Evolutionary conservation across 2,888 invertebrate species (phyloP).

Genomic region (Megamerina dolium): DNA sequence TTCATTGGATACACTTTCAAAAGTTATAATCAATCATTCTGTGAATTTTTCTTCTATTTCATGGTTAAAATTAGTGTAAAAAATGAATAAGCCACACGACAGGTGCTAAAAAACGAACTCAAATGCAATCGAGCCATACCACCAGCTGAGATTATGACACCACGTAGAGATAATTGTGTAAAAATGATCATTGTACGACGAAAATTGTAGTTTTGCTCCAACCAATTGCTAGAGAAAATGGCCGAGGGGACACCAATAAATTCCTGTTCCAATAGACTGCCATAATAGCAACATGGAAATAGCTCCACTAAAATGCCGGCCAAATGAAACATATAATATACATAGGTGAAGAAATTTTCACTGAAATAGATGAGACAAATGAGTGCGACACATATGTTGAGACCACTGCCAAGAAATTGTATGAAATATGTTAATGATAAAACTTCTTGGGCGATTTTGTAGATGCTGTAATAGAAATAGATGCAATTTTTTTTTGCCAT

Average conservation of each 20-base stretch:
- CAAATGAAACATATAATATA: constrained; percentile 17
- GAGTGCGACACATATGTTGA: constrained; percentile 19
- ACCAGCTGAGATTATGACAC: constrained; percentile 17
- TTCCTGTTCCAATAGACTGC: constrained; percentile 20
- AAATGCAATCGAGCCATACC: constrained; percentile 22
- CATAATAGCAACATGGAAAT: constrained; percentile 23
- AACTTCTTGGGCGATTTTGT: constrained; percentile 8
- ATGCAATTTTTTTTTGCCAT: not conserved
- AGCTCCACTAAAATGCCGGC: constrained; percentile 18
- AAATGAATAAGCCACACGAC: constrained; percentile 22
- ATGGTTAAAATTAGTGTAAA: constrained; percentile 20
- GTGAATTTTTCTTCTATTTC: constrained; percentile 14
- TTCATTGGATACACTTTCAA: no score
- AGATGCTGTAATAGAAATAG: constrained; percentile 14
- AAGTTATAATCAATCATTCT: no score
- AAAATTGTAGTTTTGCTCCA: constrained; percentile 12
- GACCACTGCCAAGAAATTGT: constrained; percentile 16
- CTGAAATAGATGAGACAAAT: constrained; percentile 19
- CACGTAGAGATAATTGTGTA: constrained; percentile 13
- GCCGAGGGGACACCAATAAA: constrained; percentile 19
- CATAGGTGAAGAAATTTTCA: constrained; percentile 13
- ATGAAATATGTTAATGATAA: constrained; percentile 16
- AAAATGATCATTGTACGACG: constrained; percentile 18
- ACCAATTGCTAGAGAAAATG: constrained; percentile 24
- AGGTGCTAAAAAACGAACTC: constrained; percentile 22